Base-by-base conservation (phyloP, 2,113 vertebrate species). In the Ceyx cyanopectus region DNA sequence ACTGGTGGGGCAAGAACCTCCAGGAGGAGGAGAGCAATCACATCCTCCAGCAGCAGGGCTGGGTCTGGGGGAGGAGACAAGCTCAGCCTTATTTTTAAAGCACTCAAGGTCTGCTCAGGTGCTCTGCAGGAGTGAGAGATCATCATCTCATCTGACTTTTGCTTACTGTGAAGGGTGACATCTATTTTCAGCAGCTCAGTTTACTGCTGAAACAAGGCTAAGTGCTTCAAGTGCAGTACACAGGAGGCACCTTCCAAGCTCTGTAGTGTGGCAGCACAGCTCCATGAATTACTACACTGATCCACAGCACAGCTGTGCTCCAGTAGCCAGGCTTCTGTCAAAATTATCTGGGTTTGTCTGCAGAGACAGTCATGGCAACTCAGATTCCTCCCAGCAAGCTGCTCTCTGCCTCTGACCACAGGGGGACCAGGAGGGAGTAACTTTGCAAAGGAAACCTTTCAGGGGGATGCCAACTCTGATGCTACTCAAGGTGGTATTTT, bases 151-250 rank as follows among this genome's bases (percentile, higher is more conserved):
- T 80, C 19, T 18, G 30, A 65, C 58, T 96, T 92, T 82, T 77
- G 37, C 84, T 80, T 69, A 76, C 75, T 81, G 48, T 53, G 81
- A 89, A 93, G 26, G 77, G 61, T 84, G 77, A 87, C 48, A 79
- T 72, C 69, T 92, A 90, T 91, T 95, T 92, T 96, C 85, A 93
- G 78, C 72, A 78, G 34, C 81, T 92, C 57, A 80, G 61, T 95
- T 94, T 95, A 81, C 65, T 61, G 76, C 73, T 77, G 90, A 95
- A 96, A 92, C 82, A 91, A 93, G 90, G 74, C 27, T 77, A 93
- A 90, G 73, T 87, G 81, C 48, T 89, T 76, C 84, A 72, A 75
- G 22, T 78, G 83, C 88, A 83, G 81, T 41, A 85, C 90, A 90
- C 46, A 81, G 78, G 66, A 89, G 78, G 34, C 76, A 63, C 53